phyloP scores from a whole-genome alignment of 2,797 vertebrate genomes.

The Triplophysa bombifrons region DNA sequence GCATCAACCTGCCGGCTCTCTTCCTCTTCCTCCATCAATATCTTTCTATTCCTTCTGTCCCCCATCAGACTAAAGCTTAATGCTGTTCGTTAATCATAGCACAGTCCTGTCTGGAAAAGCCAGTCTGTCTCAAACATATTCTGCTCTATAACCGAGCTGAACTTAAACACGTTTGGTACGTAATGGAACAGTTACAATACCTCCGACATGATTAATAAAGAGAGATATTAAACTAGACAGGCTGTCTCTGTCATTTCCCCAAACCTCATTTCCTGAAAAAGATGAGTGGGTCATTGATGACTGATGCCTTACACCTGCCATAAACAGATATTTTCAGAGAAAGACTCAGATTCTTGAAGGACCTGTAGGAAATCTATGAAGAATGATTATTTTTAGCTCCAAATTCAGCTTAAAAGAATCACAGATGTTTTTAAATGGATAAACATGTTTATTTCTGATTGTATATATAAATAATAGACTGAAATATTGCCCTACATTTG shows the following conservation, averaged over 20 bases:
- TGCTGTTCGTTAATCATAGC: conserved; percentile 40
- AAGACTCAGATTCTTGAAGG: too few relatives aligned
- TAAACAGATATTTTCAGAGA: too few relatives aligned
- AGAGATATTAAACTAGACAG: not conserved
- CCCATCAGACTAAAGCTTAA: conserved; percentile 38
- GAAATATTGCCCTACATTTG: not conserved
- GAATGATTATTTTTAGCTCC: too few relatives aligned
- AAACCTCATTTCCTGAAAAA: not conserved
- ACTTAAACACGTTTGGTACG: not conserved
- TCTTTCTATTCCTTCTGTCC: conserved; percentile 26
- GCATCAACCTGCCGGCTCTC: conserved; percentile 40
- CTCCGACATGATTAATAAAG: not conserved
- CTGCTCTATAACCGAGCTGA: conserved; percentile 1
- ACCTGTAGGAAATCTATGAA: too few relatives aligned
- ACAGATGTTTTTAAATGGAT: not conserved
- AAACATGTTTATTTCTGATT: too few relatives aligned
- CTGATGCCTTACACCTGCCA: not conserved
- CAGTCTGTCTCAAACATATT: not conserved
- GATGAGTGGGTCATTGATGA: not conserved
- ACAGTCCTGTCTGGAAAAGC: conserved; percentile 12
- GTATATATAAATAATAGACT: too few relatives aligned
- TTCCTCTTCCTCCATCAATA: conserved; percentile 9
- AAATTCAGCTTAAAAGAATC: not conserved
- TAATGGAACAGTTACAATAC: not conserved
- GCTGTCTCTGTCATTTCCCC: not conserved